phyloP scores from a whole-genome alignment of 2,888 invertebrate genomes.

The Drosophila engyochracea region DNA sequence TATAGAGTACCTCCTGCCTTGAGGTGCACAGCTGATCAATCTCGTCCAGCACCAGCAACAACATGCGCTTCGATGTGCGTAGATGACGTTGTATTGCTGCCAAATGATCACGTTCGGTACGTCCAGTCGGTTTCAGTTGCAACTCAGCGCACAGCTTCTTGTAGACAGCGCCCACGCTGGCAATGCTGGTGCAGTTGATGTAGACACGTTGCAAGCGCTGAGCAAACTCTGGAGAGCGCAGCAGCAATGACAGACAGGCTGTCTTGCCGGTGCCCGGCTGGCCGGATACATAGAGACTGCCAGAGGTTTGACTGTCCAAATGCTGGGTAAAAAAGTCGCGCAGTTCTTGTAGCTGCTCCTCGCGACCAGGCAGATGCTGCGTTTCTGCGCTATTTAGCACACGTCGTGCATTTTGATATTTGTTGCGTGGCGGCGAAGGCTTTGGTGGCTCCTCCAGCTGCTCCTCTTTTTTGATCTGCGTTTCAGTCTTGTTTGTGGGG shows the following conservation, averaged over 20 bases:
- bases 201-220: conserved; percentile 87
- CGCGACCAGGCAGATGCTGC: conserved; percentile 90
- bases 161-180: conserved; percentile 93
- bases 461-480: background rate
- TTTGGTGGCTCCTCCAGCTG: conserved; percentile 7
- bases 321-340: conserved; percentile 89
- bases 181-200: conserved; percentile 94
- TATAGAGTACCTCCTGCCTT: conserved; percentile 94
- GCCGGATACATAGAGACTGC: conserved; percentile 97
- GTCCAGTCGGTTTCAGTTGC: conserved; percentile 87
- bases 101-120: conserved; percentile 89
- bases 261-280: conserved; percentile 99
- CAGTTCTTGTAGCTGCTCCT: conserved; percentile 90
- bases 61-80: conserved; percentile 88
- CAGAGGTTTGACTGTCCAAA: conserved; percentile 89
- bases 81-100: conserved; percentile 90
- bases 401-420: conserved; percentile 84
- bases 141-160: conserved; percentile 91
- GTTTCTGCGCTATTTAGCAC: conserved; percentile 85
- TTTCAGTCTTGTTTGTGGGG: conserved; percentile 43
- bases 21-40: conserved; percentile 95
- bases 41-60: conserved; percentile 96
- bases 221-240: conserved; percentile 87
- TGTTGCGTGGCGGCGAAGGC: conserved; percentile 71
- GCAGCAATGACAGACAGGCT: conserved; percentile 92